Evolutionary conservation across 2,113 vertebrate genomes (phyloP), one percentile per base, ranked within the genome.

Genomic region (Taurulus bubalis): DNA sequence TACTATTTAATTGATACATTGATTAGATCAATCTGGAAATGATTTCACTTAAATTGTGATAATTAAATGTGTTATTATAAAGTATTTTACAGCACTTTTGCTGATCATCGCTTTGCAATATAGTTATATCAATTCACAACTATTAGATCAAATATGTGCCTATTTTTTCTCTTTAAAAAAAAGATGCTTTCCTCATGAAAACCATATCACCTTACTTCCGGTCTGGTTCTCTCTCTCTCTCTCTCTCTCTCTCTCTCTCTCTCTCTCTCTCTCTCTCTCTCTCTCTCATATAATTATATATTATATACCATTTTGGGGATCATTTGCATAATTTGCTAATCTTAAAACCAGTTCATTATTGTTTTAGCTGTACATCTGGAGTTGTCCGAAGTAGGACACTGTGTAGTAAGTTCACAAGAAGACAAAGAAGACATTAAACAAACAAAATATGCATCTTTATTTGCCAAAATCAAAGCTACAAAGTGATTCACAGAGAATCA

Each of bases 161-260:
- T 32, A 20, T 24, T 14, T 4, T 49, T 20, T 49, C 1, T 49
- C 18, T 49, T 49, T 16, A 7, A 26, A 58, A 58, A 58, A 6
- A 18, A 7, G 8, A 6, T 5, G 55, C 53, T 91, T 85, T 87
- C 89, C 14, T 74, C 18, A 9, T 85, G 82, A 85, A 89, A 81
- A 71, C 11, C 69, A 53, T 7, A 2, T 10, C 18, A n/a, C 28
- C 22, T 22, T 12, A 77, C 71, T 87, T 91, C 91, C 92, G 85
- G 78, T 84, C 14, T 60, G 4, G 38, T 6, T 24, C 59, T 14
- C 32, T 2, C 60, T 58, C 47, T 7, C 47, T 1, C 45, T 38
- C n/a, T n/a, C n/a, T 6, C 42, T 6, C 51, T 0, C 75, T 62
- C 40, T 49, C n/a, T n/a, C n/a, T n/a, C n/a, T n/a, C n/a, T n/a